Base-by-base conservation (phyloP, 2,888 invertebrate genomes). In the Hypomecis punctinalis region DNA sequence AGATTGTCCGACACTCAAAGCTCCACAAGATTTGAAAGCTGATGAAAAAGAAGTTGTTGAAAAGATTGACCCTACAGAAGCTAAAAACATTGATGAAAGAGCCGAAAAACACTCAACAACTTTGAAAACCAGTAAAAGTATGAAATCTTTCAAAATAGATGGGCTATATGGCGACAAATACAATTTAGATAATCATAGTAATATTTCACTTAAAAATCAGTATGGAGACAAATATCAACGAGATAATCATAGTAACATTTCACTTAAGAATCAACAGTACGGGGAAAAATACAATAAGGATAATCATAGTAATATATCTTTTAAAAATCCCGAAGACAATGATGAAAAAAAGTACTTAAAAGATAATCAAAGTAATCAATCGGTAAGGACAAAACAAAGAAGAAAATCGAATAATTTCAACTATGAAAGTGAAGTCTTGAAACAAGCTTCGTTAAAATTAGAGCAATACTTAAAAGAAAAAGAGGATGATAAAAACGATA, bases 361-460 rank as follows among this genome's bases (percentile, higher is more conserved):
- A 82, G 91, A 93, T 68, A 93, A 89, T 70, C 91, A 89, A 57
- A 93, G 92, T 62, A 91, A 91, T 76, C 91, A 91, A 59, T 91
- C 91, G 0, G 77, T 77, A 67, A 83, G 85, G 23, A 86, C 84
- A 33, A 84, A 77, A 66, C 70, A 86, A 58, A 85, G 91, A 70
- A 79, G 85, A 66, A 92, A 92, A 74, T 92, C 94, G 0, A 94
- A 94, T 71, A 93, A 94, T 70, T 94, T 94, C 67, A 94, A 94
- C 75, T 91, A 93, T 35, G 95, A 95, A 78, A 94, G 91, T 68
- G 94, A 94, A 77, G 93, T 94, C 10, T 81, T 94, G 49, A 94
- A 94, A 76, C 92, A 91, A 72, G 94, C 94, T 0, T 94, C 94
- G 0, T 78, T 92, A 67, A 94, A 93, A 82, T 76, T 94, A 65